Base-by-base conservation (phyloP, 2,113 vertebrate genomes). In the Hyla sarda region DNA sequence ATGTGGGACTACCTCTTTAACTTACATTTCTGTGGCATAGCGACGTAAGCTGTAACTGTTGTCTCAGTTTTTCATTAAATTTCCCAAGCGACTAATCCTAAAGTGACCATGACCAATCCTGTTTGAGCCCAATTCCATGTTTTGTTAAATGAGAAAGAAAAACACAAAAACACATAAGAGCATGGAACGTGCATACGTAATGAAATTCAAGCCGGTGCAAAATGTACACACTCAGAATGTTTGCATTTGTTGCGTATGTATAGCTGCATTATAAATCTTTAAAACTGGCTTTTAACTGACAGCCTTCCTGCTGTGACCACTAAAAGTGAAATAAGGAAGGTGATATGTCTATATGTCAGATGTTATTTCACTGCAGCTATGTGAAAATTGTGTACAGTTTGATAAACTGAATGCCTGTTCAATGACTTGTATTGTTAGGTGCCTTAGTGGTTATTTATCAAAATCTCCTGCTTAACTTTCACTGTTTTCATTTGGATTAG, bases 301-400 rank as follows among this genome's bases (percentile, higher is more conserved):
- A 85, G 48, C 62, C 62, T 79, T 78, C 75, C 84, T 85, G 75
- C 74, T 54, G 84, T 79, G 76, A 79, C 60, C 84, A 86, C 62
- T 86, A 71, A 80, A 72, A 80, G 25, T 80, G 34, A 80, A 80
- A 86, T 80, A 58, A 86, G 84, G 62, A 86, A 86, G 47, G 76
- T 86, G 84, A 80, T 86, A 81, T 30, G 56, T 86, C 76, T 79
- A 86, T 60, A 86, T 72, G 75, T 86, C 84, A 86, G 75, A 86
- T 86, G 84, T 80, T 72, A 73, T 80, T 86, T 71, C 67, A 76
- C 65, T 48, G 58, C 73, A 25, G 62, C 56, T 58, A 80, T 81
- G 76, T 32, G 76, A 60, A 86, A 86, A 71, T 72, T 47, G 76
- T 30, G 60, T 80, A 47, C 54, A 56, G 62, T 69, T 48, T 80